These are phyloP conservation scores for Hypena proboscidalis DNA, from an alignment of 2,888 invertebrate species.

Conservation along the genomic window DNA sequence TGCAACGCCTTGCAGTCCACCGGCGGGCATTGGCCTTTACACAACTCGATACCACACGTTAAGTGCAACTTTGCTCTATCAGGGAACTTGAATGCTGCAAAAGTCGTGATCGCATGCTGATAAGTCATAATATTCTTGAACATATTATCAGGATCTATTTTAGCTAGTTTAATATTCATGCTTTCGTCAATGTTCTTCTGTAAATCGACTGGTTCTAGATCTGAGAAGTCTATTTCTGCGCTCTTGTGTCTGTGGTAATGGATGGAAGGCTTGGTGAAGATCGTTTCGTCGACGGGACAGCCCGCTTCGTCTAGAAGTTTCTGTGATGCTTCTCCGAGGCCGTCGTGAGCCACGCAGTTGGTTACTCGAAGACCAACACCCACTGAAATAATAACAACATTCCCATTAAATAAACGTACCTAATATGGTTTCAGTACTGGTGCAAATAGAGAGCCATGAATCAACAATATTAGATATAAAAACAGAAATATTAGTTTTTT, in stretches of 20 bases:
- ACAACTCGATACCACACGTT: slow-evolving; percentile 91
- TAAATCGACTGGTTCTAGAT: slow-evolving; percentile 64
- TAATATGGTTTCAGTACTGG: too few relatives aligned
- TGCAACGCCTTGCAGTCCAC: slow-evolving; percentile 82
- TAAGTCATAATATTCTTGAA: slow-evolving; percentile 81
- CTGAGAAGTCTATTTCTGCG: slow-evolving; percentile 70
- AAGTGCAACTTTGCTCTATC: slow-evolving; percentile 91
- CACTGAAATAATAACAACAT: slow-evolving; percentile 73
- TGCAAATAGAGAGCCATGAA: too few relatives aligned
- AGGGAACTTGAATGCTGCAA: slow-evolving; percentile 93
- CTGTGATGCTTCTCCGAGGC: slow-evolving; percentile 90
- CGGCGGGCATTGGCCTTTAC: slow-evolving; percentile 88
- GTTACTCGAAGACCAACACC: slow-evolving; percentile 90
- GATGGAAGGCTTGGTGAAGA: slow-evolving; percentile 84
- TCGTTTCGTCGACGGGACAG: slow-evolving; percentile 89
- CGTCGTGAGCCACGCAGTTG: slow-evolving; percentile 92
- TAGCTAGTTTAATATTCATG: slow-evolving; percentile 59
- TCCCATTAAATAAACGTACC: slow-evolving; percentile 1
- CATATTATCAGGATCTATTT: slow-evolving; percentile 67
- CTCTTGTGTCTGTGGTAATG: slow-evolving; percentile 70
- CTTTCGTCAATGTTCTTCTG: slow-evolving; percentile 65
- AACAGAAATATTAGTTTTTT: too few relatives aligned
- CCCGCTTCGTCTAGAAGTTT: slow-evolving; percentile 90
- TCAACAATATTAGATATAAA: too few relatives aligned
- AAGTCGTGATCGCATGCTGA: slow-evolving; percentile 85